Evolutionary conservation across 1,140 invertebrate genomes (phyloP).

Genomic region (Drosophila ogumai): DNA sequence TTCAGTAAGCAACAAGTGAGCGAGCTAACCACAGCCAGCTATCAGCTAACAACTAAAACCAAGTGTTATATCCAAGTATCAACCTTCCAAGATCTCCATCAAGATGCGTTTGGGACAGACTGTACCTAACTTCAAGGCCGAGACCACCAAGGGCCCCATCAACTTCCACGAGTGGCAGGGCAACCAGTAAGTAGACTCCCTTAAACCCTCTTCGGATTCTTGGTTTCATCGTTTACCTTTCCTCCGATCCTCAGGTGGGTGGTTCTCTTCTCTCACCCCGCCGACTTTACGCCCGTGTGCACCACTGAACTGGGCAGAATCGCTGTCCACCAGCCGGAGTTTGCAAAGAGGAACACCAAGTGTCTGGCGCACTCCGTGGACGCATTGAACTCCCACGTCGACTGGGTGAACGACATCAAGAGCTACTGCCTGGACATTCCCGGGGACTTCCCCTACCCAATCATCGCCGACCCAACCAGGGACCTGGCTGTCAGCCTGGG

Average conservation of each 20-base stretch:
- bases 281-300: constrained; percentile 88
- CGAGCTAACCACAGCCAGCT: constrained; percentile 5
- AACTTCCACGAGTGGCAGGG: constrained; percentile 92
- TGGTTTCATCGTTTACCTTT: background rate
- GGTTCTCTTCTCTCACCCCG: constrained; percentile 93
- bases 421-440: constrained; percentile 89
- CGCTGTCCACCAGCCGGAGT: constrained; percentile 90
- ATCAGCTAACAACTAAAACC: constrained; percentile 3
- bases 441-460: constrained; percentile 92
- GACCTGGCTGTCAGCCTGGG: constrained; percentile 91
- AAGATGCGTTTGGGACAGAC: constrained; percentile 16
- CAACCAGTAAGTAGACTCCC: constrained; percentile 88
- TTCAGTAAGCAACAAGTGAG: constrained; percentile 57
- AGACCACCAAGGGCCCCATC: constrained; percentile 89
- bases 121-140: constrained; percentile 14
- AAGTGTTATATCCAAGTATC: background rate
- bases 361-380: constrained; percentile 95
- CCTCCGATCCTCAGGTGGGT: constrained; percentile 89
- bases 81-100: background rate
- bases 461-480: constrained; percentile 93
- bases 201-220: background rate
- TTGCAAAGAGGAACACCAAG: constrained; percentile 92
- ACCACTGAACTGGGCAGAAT: constrained; percentile 95
- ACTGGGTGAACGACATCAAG: constrained; percentile 94
- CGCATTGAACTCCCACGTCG: constrained; percentile 90